phyloP scores from a whole-genome alignment of 1,140 invertebrate species.

The Drosophila cardini region DNA sequence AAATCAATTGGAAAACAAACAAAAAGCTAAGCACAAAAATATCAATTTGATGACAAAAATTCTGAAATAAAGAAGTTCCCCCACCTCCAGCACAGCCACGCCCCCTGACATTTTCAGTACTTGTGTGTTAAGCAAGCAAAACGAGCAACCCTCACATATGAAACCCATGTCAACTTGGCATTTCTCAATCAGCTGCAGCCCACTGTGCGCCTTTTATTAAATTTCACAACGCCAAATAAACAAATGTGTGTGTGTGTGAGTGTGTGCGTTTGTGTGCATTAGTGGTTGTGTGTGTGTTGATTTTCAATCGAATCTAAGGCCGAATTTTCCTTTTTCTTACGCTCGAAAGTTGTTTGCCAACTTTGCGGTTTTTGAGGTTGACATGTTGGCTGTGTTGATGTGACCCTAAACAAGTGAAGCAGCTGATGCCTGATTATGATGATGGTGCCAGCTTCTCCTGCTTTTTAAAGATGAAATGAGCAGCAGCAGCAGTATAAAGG shows the following conservation, averaged over 20 bases:
- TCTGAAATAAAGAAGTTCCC: conserved; percentile 8
- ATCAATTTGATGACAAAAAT: conserved; percentile 48
- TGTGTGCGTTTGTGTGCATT: conserved; percentile 32
- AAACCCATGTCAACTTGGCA: conserved; percentile 49
- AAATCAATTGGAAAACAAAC: conserved; percentile 50
- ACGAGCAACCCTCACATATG: neutral
- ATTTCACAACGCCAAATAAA: conserved; percentile 68
- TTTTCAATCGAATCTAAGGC: conserved; percentile 74
- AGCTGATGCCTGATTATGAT: conserved; percentile 79
- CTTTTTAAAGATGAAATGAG: neutral
- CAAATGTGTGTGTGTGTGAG: conserved; percentile 40
- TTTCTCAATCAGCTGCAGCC: conserved; percentile 50
- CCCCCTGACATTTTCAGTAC: no score
- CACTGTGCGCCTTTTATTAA: conserved; percentile 70
- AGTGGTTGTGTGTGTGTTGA: conserved; percentile 58
- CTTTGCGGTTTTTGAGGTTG: conserved; percentile 82
- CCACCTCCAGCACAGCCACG: no score
- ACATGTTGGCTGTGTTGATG: conserved; percentile 81
- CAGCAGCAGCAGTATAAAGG: neutral
- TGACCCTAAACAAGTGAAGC: conserved; percentile 74
- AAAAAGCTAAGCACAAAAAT: conserved; percentile 42
- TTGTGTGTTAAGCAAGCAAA: no score
- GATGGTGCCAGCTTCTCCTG: conserved; percentile 52
- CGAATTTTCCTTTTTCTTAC: conserved; percentile 53
- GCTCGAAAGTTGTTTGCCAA: conserved; percentile 74